Base-by-base conservation (phyloP, 2,113 vertebrate species). In the Eulemur rufifrons region DNA sequence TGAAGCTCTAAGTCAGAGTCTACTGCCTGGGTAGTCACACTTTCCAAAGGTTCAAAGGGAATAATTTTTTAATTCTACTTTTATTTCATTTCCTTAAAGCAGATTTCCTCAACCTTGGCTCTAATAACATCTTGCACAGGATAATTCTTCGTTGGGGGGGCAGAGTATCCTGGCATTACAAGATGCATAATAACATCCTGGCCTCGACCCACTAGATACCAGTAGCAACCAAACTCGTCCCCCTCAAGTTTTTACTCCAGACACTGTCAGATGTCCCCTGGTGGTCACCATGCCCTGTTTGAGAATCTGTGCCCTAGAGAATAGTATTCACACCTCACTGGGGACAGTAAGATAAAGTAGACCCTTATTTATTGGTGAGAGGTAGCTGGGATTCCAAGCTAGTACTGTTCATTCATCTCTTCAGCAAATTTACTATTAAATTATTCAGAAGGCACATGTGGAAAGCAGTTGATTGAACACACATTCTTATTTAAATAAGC, bases 81-180 rank as follows among this genome's bases (percentile, higher is more conserved):
- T 93, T 42, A 52, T 89, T 94, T 78, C 8, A 63, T 81, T 85
- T 95, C 21, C 42, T 89, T 92, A 77, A 76, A 56, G 74, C 66
- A 86, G 17, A 8, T 27, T 78, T 83, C 85, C 37, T 92, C 73
- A 71, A 17, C 29, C 39, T 56, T 42, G 23, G 47, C 9, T 6
- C 56, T 92, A 5, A 37, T 92, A 52, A 45, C 42, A 45, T 82
- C 84, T 25, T 92, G 23, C 76, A 54, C 4, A 42, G 59, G 84
- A n/a, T 73, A n/a, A 52, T 27, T 37, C 29, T 77, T 39, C 71
- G 8, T 56, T 25, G 10, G 15, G 34, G 20, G 10, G 18, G 10
- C 18, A 21, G 54, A 6, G 20, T 85, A 0, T 56, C 14, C 17
- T 80, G 68, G 29, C 18, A 45, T 45, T 77, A 52, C 15, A 71